Evolutionary conservation across 2,113 vertebrate genomes (phyloP), one percentile per base, ranked within the genome.

Genomic region (Chloebia gouldiae): DNA sequence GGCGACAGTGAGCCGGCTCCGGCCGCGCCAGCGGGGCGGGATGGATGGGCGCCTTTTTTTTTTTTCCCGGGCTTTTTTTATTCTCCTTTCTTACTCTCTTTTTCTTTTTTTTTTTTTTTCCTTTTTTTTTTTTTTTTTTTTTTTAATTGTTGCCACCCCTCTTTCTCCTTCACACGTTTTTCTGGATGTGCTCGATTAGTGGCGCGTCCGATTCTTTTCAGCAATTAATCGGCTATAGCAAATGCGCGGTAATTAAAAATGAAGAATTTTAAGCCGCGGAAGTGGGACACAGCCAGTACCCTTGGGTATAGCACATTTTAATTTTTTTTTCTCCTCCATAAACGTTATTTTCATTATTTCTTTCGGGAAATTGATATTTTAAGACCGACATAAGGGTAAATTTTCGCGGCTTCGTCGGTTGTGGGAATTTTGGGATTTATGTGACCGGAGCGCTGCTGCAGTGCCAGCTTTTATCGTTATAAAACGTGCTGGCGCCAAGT

Each of bases 241-340:
- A 53, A 47, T 28, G 54, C 64, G 78, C 60, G 64, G 85, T 50
- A 59, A 92, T 95, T 87, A 95, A 90, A 77, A 90, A 65, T 7
- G 65, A 90, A 85, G 79, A 90, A 85, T 95, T 95, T 88, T 93
- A 92, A 92, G 89, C 86, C 70, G 70, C 39, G 25, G 89, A 95
- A 95, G 37, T 92, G 89, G 93, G 95, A 50, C 92, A 40, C 70
- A 11, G 51, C 15, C 42, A 17, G 61, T 86, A 90, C 92, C 90
- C 86, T 94, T 90, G 83, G 47, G 90, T 82, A 73, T 85, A n/a
- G 51, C 60, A 31, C 20, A 3, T 40, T 85, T 72, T 59, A 30
- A 42, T 77, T 35, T 40, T 53, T 63, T 39, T 39, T 15, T 2
- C 0, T 15, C 24, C 23, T 2, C 0, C 4, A 3, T 72, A 24